Base-by-base conservation (phyloP, 35 echinoderm and acorn worm species). In the Lytechinus pictus region DNA sequence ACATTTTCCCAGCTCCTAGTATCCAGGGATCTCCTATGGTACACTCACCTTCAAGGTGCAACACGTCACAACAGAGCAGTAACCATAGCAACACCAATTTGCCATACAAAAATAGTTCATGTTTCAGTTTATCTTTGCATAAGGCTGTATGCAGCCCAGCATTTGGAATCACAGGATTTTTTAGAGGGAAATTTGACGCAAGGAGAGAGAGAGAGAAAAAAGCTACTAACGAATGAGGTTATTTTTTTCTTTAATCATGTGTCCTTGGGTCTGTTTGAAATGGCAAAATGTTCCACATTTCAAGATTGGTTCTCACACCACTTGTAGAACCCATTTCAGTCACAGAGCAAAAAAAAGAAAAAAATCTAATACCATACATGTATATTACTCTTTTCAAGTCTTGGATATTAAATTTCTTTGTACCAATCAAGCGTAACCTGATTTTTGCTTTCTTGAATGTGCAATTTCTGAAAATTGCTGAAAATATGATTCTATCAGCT, bases 61-160 rank as follows among this genome's bases (percentile, higher is more conserved):
- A 53, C 91, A 93, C 91, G 91, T 93, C 91, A 93, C 91, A 93
- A 93, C 91, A 93, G 91, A 27, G 56, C 24, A 27, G 91, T 93
- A 54, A 57, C 91, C 91, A 93, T 93, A 54, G 91, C 91, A 93
- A 93, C 91, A 53, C 91, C 91, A 93, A 93, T 93, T 93, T 93
- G 54, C 54, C 52, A 54, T 27, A 93, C 91, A 93, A 93, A 93
- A 93, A 93, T 93, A 93, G 91, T 93, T 93, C 91, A 93, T 93
- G 91, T 93, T 93, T 93, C 91, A 93, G 91, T 27, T 29, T 93
- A 93, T 93, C 91, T 93, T 27, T 54, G 91, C 91, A 93, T 54
- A 93, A 93, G 53, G 53, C 91, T 93, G 91, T n/a, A 93, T n/a
- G 91, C 54, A 93, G 61, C 61, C 61, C 61, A 71, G 61, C 61